Evolutionary conservation across 2,888 invertebrate genomes (phyloP).

Genomic region (Drosophila mimetica): DNA sequence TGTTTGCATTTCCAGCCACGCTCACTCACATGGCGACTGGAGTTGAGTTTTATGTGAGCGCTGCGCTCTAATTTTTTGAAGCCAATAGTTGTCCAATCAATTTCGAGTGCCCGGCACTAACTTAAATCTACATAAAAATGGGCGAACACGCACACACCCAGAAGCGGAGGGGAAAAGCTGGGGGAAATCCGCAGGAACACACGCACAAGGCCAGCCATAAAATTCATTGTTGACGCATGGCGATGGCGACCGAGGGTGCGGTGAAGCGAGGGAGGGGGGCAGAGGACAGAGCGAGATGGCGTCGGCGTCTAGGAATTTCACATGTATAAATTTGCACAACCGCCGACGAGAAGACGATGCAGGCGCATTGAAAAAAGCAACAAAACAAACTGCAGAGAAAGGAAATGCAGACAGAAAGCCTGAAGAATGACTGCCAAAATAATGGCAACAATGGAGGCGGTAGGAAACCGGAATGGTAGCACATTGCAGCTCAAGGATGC

Average conservation of each 20-base stretch:
- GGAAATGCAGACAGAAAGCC: constrained; percentile 58
- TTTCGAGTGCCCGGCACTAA: constrained; percentile 65
- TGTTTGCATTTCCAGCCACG: constrained; percentile 52
- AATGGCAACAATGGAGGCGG: constrained; percentile 21
- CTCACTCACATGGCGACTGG: constrained; percentile 24
- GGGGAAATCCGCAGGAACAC: constrained; percentile 18
- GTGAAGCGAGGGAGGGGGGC: background rate
- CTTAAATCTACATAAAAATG: constrained; percentile 72
- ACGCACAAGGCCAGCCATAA: constrained; percentile 54
- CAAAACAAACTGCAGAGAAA: constrained; percentile 50
- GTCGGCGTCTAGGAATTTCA: constrained; percentile 33
- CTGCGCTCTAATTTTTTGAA: constrained; percentile 71
- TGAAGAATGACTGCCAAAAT: constrained; percentile 44
- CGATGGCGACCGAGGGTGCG: constrained; percentile 20
- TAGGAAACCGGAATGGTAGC: constrained; percentile 1
- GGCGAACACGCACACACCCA: constrained; percentile 24
- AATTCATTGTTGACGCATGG: constrained; percentile 68
- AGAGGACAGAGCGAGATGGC: constrained; percentile 12
- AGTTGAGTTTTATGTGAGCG: constrained; percentile 61
- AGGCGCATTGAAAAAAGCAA: constrained; percentile 20
- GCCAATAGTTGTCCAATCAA: constrained; percentile 78
- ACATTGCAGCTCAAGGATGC: background rate
- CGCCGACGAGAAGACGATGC: constrained; percentile 21
- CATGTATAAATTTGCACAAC: constrained; percentile 58
- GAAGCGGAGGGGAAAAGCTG: constrained; percentile 5